phyloP scores from a whole-genome alignment of 2,888 invertebrate species.

The Hemicrepidius hirtus region DNA sequence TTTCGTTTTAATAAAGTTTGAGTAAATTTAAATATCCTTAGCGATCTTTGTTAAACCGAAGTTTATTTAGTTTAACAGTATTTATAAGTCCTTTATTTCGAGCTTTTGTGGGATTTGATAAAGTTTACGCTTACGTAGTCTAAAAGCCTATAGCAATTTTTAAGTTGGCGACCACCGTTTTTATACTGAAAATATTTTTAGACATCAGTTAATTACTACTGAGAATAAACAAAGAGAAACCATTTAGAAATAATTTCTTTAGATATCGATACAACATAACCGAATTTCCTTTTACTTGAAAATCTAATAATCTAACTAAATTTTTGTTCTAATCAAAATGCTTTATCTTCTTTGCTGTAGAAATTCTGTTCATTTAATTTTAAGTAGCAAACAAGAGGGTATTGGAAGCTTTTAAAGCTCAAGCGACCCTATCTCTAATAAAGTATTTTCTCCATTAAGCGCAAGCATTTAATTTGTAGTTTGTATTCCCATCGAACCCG shows the following conservation, averaged over 20 bases:
- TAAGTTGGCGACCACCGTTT: too few relatives aligned
- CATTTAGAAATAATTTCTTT: too few relatives aligned
- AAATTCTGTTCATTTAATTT: slow-evolving; percentile 21
- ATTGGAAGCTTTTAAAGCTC: slow-evolving; percentile 17
- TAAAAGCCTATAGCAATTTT: too few relatives aligned
- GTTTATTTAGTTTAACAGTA: slow-evolving; percentile 45
- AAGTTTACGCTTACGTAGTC: background rate
- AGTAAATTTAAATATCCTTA: slow-evolving; percentile 52
- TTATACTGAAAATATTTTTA: too few relatives aligned
- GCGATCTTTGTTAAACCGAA: slow-evolving; percentile 48
- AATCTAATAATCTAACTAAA: background rate
- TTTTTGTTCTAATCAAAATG: background rate
- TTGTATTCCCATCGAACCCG: slow-evolving; percentile 59
- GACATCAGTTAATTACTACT: too few relatives aligned
- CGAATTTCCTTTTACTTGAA: background rate
- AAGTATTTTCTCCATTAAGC: slow-evolving; percentile 44
- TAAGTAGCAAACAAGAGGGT: slow-evolving; percentile 22
- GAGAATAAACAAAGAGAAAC: too few relatives aligned
- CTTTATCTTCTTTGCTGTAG: slow-evolving; percentile 5
- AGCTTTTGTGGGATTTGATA: slow-evolving; percentile 12
- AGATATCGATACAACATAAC: too few relatives aligned
- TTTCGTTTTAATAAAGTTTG: slow-evolving; percentile 54
- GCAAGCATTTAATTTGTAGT: slow-evolving; percentile 61
- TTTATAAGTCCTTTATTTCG: slow-evolving; percentile 39
- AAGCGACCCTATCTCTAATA: slow-evolving; percentile 29